phyloP scores from a whole-genome alignment of 2,888 invertebrate genomes.

The Phytoseiulus persimilis region DNA sequence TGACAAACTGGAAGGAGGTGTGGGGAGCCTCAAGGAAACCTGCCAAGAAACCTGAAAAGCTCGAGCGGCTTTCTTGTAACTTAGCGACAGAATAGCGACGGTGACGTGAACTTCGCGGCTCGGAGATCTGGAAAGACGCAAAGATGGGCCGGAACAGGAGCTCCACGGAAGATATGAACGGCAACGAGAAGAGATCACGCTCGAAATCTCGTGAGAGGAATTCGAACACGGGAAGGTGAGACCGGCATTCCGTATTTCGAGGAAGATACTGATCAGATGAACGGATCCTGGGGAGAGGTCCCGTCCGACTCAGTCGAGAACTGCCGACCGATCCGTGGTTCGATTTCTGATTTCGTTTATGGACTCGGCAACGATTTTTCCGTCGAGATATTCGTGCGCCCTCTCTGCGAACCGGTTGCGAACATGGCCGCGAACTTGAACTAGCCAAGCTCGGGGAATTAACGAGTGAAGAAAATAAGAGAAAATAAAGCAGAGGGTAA shows the following conservation, averaged over 20 bases:
- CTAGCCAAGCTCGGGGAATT: not conserved
- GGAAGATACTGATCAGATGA: not conserved
- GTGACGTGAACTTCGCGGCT: not conserved
- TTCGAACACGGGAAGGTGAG: conserved; percentile 25
- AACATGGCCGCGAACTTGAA: not conserved
- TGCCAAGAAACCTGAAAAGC: not conserved
- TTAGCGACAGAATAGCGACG: not conserved
- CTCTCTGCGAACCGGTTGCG: not conserved
- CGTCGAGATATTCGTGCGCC: no score
- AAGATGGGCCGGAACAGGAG: conserved; percentile 21
- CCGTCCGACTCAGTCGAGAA: no score
- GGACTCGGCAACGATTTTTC: no score
- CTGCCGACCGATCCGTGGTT: no score
- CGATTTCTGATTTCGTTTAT: no score
- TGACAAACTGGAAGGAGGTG: not conserved
- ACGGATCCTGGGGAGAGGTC: no score
- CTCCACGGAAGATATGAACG: conserved; percentile 21
- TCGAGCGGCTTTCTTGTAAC: not conserved
- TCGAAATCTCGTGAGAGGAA: conserved; percentile 36
- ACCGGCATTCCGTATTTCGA: not conserved
- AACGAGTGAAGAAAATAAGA: not conserved
- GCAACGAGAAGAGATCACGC: conserved; percentile 34
- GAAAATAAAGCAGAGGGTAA: not conserved
- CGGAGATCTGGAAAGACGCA: not conserved
- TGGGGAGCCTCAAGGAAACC: not conserved